Evolutionary conservation across 2,888 invertebrate genomes (phyloP).

Genomic region (Heliconius erato): DNA sequence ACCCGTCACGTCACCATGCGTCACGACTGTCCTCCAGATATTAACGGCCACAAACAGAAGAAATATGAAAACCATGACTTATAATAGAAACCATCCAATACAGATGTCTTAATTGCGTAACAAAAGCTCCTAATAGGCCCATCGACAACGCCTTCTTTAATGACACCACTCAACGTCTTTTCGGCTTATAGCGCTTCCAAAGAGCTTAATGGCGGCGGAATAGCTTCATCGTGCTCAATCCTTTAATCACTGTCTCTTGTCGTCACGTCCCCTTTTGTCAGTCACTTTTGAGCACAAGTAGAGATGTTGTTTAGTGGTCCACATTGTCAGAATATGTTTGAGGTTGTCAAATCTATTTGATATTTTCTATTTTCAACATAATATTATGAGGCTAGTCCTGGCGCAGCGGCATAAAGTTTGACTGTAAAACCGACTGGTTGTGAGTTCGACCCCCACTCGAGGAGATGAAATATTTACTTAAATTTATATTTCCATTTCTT

Average conservation of each 20-base stretch:
- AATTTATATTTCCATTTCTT: too few relatives aligned
- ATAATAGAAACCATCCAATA: constrained; percentile 9
- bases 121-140: constrained; percentile 35
- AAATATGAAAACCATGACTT: not conserved
- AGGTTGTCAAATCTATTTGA: not conserved
- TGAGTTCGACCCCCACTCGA: too few relatives aligned
- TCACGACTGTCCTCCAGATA: not conserved
- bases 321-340: constrained; percentile 9
- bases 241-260: constrained; percentile 51
- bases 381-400: too few relatives aligned
- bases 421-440: too few relatives aligned
- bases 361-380: not conserved
- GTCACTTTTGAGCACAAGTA: constrained; percentile 32
- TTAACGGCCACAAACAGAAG: not conserved
- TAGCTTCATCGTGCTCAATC: constrained; percentile 45
- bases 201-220: constrained; percentile 49
- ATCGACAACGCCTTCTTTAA: constrained; percentile 32
- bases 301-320: constrained; percentile 9
- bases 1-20: too few relatives aligned
- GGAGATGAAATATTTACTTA: too few relatives aligned
- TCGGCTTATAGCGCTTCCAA: constrained; percentile 43
- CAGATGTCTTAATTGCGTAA: constrained; percentile 33
- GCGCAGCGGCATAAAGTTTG: too few relatives aligned
- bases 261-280: constrained; percentile 38
- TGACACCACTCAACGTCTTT: constrained; percentile 40